A percentile compares a stretch with the other conserved stretches of the same genome.
phyloP scores from a whole-genome alignment of 2,113 vertebrate genomes.

The Chitala chitala region DNA sequence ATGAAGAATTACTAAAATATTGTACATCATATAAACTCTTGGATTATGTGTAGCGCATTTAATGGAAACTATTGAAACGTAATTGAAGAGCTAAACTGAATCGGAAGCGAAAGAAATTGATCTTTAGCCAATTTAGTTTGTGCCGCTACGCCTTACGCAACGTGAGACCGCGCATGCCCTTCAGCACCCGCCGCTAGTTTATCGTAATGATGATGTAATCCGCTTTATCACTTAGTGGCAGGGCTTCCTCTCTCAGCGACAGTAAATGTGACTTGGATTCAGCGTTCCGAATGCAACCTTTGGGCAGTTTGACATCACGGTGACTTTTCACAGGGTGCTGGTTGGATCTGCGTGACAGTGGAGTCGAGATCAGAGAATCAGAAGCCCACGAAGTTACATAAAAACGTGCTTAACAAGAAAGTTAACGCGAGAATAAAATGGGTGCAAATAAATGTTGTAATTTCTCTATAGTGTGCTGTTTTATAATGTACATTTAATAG shows the following conservation, averaged over 20 bases:
- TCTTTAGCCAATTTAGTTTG: background rate
- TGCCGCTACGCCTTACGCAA: too few species aligned
- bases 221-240: conserved; percentile 31
- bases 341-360: background rate
- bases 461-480: too few species aligned
- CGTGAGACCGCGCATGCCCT: too few species aligned
- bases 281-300: conserved; percentile 18
- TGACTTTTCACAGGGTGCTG: background rate
- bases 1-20: background rate
- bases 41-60: background rate
- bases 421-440: too few species aligned
- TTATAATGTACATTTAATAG: too few species aligned
- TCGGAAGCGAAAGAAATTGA: background rate
- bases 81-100: background rate
- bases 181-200: too few species aligned
- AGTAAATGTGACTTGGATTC: conserved; percentile 32
- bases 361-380: background rate
- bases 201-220: conserved; percentile 34
- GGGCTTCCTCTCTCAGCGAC: conserved; percentile 29
- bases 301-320: background rate
- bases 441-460: too few species aligned
- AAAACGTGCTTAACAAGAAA: too few species aligned
- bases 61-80: too few species aligned
- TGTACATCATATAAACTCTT: background rate
- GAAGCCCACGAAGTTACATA: background rate